These are phyloP conservation scores for Opisthograptis luteolata DNA, from an alignment of 2,888 invertebrate species.

Conservation along the genomic window DNA sequence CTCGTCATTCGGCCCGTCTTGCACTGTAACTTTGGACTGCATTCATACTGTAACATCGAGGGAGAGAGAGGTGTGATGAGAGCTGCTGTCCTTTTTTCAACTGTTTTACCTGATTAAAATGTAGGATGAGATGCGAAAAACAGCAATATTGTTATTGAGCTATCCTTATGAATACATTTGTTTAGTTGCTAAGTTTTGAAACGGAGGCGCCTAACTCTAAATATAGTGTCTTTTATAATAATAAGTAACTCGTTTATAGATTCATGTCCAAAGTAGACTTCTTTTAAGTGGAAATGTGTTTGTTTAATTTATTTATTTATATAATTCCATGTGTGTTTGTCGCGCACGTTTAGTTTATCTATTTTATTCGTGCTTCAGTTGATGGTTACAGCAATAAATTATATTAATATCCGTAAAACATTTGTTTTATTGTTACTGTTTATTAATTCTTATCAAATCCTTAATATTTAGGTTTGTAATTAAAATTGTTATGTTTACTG, in stretches of 20 bases:
- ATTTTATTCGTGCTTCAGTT: slow-evolving; percentile 1
- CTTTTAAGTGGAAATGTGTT: slow-evolving; percentile 11
- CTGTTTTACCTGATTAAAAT: too few species aligned
- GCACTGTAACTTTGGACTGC: too few species aligned
- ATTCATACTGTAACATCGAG: too few species aligned
- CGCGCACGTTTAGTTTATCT: slow-evolving; percentile 6
- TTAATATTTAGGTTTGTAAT: not conserved
- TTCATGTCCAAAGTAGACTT: slow-evolving; percentile 23
- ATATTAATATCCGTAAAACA: slow-evolving; percentile 2
- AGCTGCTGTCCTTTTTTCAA: too few species aligned
- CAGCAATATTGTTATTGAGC: not conserved
- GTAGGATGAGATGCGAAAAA: not conserved
- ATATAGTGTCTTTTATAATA: not conserved
- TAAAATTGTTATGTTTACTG: too few species aligned
- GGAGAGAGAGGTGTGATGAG: too few species aligned
- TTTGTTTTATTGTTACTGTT: not conserved
- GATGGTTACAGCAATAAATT: slow-evolving; percentile 16
- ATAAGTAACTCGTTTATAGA: slow-evolving; percentile 9
- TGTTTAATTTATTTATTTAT: not conserved
- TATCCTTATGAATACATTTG: too few species aligned
- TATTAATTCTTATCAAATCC: not conserved
- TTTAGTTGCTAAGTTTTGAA: slow-evolving; percentile 2
- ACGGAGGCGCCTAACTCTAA: not conserved
- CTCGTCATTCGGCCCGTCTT: too few species aligned
- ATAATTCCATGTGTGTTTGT: slow-evolving; percentile 9